phyloP scores from a whole-genome alignment of 2,888 invertebrate species.

The Amaurobius ferox region DNA sequence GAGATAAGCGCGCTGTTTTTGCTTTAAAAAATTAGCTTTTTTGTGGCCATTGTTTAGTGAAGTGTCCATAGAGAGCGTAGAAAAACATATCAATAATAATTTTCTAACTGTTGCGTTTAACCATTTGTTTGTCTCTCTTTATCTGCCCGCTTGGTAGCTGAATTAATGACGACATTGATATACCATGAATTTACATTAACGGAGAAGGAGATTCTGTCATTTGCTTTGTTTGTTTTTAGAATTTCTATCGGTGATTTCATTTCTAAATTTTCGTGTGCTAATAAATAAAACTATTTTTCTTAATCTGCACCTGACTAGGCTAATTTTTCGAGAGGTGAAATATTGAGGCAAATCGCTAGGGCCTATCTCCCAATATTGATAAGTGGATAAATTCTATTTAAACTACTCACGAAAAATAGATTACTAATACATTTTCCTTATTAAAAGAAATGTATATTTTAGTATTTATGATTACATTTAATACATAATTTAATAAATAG shows the following conservation, averaged over 20 bases:
- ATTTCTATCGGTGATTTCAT: slow-evolving; percentile 11
- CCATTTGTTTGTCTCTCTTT: slow-evolving; percentile 8
- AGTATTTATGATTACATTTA: too few species aligned
- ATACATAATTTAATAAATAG: too few species aligned
- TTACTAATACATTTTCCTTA: too few species aligned
- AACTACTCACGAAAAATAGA: too few species aligned
- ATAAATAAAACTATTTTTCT: slow-evolving; percentile 16
- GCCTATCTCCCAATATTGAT: too few species aligned
- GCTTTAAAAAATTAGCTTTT: slow-evolving; percentile 10
- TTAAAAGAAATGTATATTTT: too few species aligned
- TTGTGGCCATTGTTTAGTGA: background rate
- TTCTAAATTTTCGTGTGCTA: background rate
- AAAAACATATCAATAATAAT: slow-evolving; percentile 18
- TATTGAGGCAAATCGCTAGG: background rate
- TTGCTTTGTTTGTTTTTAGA: background rate
- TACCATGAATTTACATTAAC: slow-evolving; percentile 11
- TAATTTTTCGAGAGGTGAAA: background rate
- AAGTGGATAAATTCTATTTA: too few species aligned
- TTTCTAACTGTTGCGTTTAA: slow-evolving; percentile 10
- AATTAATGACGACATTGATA: slow-evolving; percentile 16
- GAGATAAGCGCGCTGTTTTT: slow-evolving; percentile 4
- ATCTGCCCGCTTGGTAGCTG: background rate
- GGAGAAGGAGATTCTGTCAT: background rate
- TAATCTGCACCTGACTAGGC: background rate
- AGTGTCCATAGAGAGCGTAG: background rate